These are phyloP conservation scores for Diarsia rubi DNA, from an alignment of 2,888 invertebrate species.

Conservation along the genomic window DNA sequence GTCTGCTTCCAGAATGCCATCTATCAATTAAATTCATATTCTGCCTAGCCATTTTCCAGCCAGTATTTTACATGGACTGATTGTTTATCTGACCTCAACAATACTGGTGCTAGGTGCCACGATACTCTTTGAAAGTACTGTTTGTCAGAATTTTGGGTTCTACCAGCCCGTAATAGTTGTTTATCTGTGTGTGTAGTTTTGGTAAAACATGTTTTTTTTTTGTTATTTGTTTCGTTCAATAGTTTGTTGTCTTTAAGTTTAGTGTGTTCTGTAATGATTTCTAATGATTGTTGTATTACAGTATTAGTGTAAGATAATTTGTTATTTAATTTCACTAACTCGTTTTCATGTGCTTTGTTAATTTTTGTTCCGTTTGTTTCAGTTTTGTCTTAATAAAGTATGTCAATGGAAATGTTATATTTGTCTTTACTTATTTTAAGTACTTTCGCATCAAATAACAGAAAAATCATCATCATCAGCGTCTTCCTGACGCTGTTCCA, in stretches of 20 bases:
- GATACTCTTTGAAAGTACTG: background rate
- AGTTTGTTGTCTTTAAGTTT: conserved; percentile 16
- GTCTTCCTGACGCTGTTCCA: too few species aligned
- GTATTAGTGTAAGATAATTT: conserved; percentile 18
- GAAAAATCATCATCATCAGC: too few species aligned
- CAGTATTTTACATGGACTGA: background rate
- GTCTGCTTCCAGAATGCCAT: background rate
- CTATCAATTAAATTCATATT: background rate
- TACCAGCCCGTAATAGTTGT: background rate
- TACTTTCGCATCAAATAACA: background rate
- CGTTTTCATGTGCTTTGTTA: conserved; percentile 37
- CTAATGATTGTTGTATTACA: background rate
- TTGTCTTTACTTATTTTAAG: background rate
- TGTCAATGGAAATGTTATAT: conserved; percentile 12
- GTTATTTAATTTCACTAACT: conserved; percentile 30
- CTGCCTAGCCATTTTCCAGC: background rate
- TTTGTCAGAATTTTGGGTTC: background rate
- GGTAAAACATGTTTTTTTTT: background rate
- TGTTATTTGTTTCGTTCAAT: background rate
- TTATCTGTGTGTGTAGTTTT: conserved; percentile 16
- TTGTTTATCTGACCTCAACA: background rate
- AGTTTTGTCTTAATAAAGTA: conserved; percentile 59
- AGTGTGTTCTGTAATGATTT: conserved; percentile 23
- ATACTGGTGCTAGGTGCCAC: background rate
- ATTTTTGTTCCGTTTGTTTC: conserved; percentile 57